Percentiles rank a stretch among this genome's conserved stretches.
Evolutionary conservation across 2,113 vertebrate species (phyloP).

Genomic region (Strix uralensis): DNA sequence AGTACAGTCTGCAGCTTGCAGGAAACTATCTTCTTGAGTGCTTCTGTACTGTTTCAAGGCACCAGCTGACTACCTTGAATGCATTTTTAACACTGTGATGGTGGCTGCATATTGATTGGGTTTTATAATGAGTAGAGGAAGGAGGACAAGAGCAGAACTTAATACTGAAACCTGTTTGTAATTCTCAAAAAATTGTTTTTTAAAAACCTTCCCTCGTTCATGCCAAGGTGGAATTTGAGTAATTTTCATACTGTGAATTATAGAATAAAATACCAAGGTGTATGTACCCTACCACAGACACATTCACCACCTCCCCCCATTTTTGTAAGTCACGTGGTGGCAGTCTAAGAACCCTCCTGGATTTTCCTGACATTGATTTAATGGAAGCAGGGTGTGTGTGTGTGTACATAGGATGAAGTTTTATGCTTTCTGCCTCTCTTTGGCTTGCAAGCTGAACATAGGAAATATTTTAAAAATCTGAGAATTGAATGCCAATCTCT

Average conservation of each 20-base stretch:
- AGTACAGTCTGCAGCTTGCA: not conserved
- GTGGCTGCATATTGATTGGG: not conserved
- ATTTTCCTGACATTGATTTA: not conserved
- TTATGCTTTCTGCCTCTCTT: constrained; percentile 26
- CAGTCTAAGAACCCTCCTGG: not conserved
- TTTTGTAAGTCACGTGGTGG: constrained; percentile 25
- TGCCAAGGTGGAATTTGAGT: constrained; percentile 25
- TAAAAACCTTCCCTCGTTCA: not conserved
- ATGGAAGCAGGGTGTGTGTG: not conserved
- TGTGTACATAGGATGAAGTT: not conserved
- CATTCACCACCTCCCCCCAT: not conserved
- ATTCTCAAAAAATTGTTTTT: not conserved
- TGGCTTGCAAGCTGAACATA: constrained; percentile 12
- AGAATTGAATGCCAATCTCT: not conserved
- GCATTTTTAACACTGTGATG: not conserved
- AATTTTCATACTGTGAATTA: constrained; percentile 30
- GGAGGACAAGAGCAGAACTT: not conserved
- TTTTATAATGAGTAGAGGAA: not conserved
- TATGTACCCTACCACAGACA: constrained; percentile 20
- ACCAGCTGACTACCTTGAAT: not conserved
- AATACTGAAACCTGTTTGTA: constrained; percentile 22
- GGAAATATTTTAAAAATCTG: not conserved
- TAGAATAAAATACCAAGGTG: not conserved
- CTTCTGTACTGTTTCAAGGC: constrained; percentile 2
- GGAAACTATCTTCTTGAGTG: not conserved